Base-by-base conservation (phyloP, 2,797 vertebrate genomes). In the Hippopotamyrus pictus region DNA sequence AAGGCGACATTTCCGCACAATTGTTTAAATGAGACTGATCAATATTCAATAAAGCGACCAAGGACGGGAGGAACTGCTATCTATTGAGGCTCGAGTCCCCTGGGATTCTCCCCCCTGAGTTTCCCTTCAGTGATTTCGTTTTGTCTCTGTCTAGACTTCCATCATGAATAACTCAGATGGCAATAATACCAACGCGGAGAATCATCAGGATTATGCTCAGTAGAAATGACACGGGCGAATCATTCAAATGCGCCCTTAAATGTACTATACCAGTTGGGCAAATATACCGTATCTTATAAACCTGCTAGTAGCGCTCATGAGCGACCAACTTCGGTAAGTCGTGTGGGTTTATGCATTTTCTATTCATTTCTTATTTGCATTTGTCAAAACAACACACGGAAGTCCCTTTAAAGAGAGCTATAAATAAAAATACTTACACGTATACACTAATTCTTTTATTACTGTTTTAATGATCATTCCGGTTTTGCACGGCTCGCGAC, bases 51-150 rank as follows among this genome's bases (percentile, higher is more conserved):
- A 90, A 90, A 76, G 89, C 87, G 88, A 90, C 86, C 57, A 57
- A 89, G 92, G 91, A 95, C 92, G 95, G 96, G 95, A 95, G 95
- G 93, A 93, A 93, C 94, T 93, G 92, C 51, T 94, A 94, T 95
- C 94, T 87, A 87, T 87, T 48, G 59, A 65, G 33, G 59, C 59
- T 65, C 41, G 22, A 92, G 94, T 89, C 87, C 93, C 94, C 91
- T 76, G 37, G 91, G 89, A 37, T 62, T 22, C 79, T 59, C 65
- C n/a, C 83, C 83, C 84, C 0, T 29, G 94, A 95, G 95, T 96
- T 96, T 95, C 95, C 95, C 95, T 94, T 94, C 95, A 95, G 95
- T 94, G 95, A 92, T 94, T 95, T 94, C 95, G 93, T 96, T 96
- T 95, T 95, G 95, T 96, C 93, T 93, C 94, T 93, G 94, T 94